Evolutionary conservation across 2,797 vertebrate genomes (phyloP).

Genomic region (Eulemur rubriventer): DNA sequence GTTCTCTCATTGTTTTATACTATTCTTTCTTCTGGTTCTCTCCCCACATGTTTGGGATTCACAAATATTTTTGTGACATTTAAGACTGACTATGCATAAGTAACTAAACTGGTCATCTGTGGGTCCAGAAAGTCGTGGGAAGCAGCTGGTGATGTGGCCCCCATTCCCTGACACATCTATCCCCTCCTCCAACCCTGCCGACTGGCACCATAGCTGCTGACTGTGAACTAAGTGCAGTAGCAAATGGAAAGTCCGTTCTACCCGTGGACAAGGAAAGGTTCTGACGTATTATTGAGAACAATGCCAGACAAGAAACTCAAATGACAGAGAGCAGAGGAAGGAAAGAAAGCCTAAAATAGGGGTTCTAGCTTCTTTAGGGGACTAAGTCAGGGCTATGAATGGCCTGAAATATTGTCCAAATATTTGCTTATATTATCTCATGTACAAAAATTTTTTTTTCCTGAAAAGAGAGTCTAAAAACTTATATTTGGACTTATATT

Average conservation of each 20-base stretch:
- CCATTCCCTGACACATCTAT: rapidly evolving
- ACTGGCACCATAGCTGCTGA: not conserved
- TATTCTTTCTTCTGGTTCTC: not conserved
- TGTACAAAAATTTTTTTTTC: not conserved
- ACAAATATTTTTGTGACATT: not conserved
- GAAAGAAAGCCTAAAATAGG: not conserved
- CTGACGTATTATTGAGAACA: not conserved
- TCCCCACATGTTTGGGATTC: not conserved
- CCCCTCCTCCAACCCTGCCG: rapidly evolving
- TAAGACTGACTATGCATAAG: not conserved
- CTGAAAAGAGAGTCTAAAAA: not conserved
- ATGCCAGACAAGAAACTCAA: slow-evolving; percentile 1
- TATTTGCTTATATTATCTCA: not conserved
- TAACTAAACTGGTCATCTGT: not conserved
- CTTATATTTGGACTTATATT: not conserved
- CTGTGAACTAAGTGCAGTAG: not conserved
- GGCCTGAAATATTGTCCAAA: not conserved
- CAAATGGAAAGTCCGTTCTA: not conserved
- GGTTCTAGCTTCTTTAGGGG: not conserved
- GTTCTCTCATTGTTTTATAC: not conserved
- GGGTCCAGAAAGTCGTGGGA: not conserved
- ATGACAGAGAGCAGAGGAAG: not conserved
- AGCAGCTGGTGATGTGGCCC: not conserved
- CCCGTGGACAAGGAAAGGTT: not conserved
- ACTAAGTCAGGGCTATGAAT: not conserved